Conservation (phyloP, 2,888 invertebrate species). For the Augiades crinisus region DNA sequence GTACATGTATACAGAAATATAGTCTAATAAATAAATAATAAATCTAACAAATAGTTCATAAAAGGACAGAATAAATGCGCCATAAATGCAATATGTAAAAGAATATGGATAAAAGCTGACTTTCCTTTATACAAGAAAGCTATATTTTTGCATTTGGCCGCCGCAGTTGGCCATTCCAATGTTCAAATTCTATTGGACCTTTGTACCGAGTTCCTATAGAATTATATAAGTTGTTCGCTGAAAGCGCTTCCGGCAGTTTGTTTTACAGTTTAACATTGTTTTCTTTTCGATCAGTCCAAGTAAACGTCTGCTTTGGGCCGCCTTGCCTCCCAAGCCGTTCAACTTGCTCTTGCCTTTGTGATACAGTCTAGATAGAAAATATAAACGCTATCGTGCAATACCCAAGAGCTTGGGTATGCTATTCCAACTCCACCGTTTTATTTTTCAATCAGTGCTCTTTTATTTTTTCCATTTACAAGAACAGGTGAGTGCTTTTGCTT, state of each 20-base stretch:
- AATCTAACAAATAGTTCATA: too few relatives aligned
- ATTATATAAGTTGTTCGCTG: slow-evolving; percentile 40
- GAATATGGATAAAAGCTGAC: not conserved
- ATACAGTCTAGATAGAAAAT: slow-evolving; percentile 35
- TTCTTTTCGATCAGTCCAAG: slow-evolving; percentile 64
- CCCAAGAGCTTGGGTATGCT: slow-evolving; percentile 19
- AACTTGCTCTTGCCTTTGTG: slow-evolving; percentile 46
- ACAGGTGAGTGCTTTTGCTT: not conserved
- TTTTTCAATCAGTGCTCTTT: slow-evolving; percentile 14
- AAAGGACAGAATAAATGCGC: too few relatives aligned
- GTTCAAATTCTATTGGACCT: slow-evolving; percentile 28
- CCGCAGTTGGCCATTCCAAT: slow-evolving; percentile 40
- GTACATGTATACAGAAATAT: too few relatives aligned
- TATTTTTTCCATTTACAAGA: not conserved
- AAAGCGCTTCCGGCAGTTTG: slow-evolving; percentile 60
- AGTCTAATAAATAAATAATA: not conserved
- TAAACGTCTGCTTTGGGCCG: slow-evolving; percentile 59
- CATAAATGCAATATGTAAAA: slow-evolving; percentile 1
- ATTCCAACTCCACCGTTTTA: slow-evolving; percentile 15
- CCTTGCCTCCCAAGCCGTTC: slow-evolving; percentile 41
- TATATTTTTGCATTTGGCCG: slow-evolving; percentile 18
- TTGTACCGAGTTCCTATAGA: slow-evolving; percentile 33
- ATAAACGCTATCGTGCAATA: slow-evolving; percentile 24
- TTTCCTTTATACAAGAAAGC: slow-evolving; percentile 10
- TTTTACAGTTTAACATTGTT: slow-evolving; percentile 74